Evolutionary conservation across 2,113 vertebrate species (phyloP), one percentile per base, ranked within the genome.

Genomic region (Sturnira hondurensis): DNA sequence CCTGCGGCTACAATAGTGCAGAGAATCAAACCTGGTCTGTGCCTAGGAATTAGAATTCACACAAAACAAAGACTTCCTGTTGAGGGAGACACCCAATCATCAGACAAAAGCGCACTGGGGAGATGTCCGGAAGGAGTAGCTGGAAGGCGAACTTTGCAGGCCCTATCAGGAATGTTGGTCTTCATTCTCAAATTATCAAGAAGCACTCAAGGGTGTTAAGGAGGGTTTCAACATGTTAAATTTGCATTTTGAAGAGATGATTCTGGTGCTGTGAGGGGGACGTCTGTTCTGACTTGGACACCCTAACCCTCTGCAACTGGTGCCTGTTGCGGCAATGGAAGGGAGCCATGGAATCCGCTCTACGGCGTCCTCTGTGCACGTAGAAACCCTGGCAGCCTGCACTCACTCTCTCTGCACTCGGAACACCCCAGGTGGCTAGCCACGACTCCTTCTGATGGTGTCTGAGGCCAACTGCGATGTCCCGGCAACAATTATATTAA

Each of bases 401-500:
- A 26, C 2, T 7, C 20, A n/a, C 74, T 52, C 45, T 61, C 74
- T 68, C 19, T 11, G 22, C 5, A 20, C 41, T 45, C 15, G 24
- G 38, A 56, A 17, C 36, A 26, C 56, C 67, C 68, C 7, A 0
- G 93, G 77, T 5, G 89, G 36, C 89, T 85, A 82, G 58, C 31
- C 36, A 5, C 9, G 63, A 91, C 22, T 50, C 70, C 91, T 93
- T 47, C 74, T 7, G 16, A 36, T 24, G n/a, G 68, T 45, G 81
- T 95, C 81, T 0, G 47, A 76, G 91, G 24, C 10, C 8, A 74
- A 95, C 82, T 68, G 63, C 13, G 26, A 65, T 31, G 73, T 85
- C 93, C 93, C 22, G 17, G 82, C 68, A 95, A 90, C 94, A 97
- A 96, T 96, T 90, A 45, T 43, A 96, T 56, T 92, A 95, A 96